phyloP scores from a whole-genome alignment of 2,113 vertebrate species.

The Mormyrus iriodes region DNA sequence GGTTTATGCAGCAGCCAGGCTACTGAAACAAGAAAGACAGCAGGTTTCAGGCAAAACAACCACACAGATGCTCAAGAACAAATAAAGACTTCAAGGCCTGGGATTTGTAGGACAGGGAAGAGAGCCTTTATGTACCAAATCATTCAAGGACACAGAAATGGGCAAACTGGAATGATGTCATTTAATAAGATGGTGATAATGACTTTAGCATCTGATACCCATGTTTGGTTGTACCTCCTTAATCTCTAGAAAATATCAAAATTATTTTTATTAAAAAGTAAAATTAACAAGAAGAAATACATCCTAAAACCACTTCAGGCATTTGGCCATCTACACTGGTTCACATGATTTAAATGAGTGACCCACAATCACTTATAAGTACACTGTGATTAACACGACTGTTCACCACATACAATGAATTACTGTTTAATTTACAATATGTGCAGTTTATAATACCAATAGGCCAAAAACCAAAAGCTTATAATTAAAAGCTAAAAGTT shows the following conservation, averaged over 20 bases:
- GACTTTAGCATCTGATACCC: background rate
- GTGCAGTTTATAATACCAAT: background rate
- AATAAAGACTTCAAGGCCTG: background rate
- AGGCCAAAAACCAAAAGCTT: background rate
- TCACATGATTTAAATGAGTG: background rate
- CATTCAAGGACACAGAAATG: background rate
- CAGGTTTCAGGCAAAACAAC: background rate
- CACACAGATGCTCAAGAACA: background rate
- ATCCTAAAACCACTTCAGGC: background rate
- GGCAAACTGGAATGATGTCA: background rate
- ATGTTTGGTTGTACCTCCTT: background rate
- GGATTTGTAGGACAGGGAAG: background rate
- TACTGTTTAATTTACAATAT: background rate
- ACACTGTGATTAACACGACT: background rate
- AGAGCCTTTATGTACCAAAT: background rate
- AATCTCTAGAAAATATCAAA: background rate
- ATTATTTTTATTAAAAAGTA: background rate
- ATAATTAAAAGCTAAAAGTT: background rate
- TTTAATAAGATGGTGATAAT: background rate
- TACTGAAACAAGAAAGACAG: background rate
- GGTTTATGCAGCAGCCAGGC: background rate
- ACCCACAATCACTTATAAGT: background rate
- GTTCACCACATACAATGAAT: background rate
- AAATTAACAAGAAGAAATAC: background rate
- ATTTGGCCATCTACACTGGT: background rate